Evolutionary conservation across 53 echinoderm and acorn worm genomes (phyloP).

Genomic region (Stichopus horrens): DNA sequence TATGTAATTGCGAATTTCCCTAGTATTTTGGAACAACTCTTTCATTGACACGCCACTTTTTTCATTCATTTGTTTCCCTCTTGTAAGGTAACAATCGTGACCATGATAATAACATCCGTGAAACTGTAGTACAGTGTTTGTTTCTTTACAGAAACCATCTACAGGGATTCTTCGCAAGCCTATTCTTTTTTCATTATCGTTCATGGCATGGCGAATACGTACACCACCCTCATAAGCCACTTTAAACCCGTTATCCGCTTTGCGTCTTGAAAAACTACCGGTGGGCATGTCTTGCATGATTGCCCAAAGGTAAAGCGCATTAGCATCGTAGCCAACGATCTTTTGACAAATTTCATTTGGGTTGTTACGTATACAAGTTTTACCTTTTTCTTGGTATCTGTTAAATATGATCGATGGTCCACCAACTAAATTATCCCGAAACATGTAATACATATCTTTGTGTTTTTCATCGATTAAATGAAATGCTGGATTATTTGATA

Average conservation of each 20-base stretch:
- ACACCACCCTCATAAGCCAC: not conserved
- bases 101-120: conserved; percentile 66
- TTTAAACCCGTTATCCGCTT: not conserved
- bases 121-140: conserved; percentile 55
- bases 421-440: conserved; percentile 60
- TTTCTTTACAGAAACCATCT: conserved; percentile 35
- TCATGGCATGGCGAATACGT: conserved; percentile 8
- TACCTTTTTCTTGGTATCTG: conserved; percentile 49
- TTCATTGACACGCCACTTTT: conserved; percentile 27
- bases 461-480: conserved; percentile 40
- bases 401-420: conserved; percentile 61
- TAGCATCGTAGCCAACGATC: conserved; percentile 51
- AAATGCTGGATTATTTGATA: conserved; percentile 20
- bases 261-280: conserved; percentile 12
- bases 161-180: conserved; percentile 17
- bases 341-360: conserved; percentile 2
- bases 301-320: conserved; percentile 55
- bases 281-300: conserved; percentile 62
- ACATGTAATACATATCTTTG: conserved; percentile 59
- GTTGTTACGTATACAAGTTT: conserved; percentile 8
- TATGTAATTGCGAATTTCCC: conserved; percentile 37
- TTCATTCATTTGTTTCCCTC: conserved; percentile 4
- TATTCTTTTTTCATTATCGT: conserved; percentile 14
- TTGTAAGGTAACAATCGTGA: conserved; percentile 44
- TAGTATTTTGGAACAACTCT: conserved; percentile 16